These are phyloP conservation scores for Agonopterix alstromeriana DNA, from an alignment of 2,888 invertebrate genomes.

Conservation along the genomic window DNA sequence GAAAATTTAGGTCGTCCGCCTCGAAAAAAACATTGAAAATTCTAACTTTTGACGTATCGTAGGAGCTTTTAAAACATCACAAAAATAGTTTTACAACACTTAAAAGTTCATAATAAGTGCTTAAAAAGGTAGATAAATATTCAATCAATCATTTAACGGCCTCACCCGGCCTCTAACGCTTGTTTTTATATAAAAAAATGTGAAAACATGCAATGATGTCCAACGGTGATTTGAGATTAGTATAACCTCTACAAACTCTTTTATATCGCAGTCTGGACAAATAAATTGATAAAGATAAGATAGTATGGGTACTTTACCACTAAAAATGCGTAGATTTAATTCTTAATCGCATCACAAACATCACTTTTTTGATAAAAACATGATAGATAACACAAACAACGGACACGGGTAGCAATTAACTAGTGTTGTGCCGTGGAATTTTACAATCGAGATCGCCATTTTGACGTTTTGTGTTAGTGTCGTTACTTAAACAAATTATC, in stretches of 20 bases:
- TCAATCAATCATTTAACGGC: conserved; percentile 21
- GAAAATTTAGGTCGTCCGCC: not conserved
- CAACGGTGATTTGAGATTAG: conserved; percentile 29
- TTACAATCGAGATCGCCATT: conserved; percentile 12
- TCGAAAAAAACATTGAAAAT: not conserved
- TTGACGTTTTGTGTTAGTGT: conserved; percentile 12
- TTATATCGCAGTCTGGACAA: conserved; percentile 34
- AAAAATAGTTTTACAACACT: not conserved
- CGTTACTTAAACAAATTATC: conserved; percentile 5
- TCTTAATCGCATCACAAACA: conserved; percentile 60
- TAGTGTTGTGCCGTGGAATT: conserved; percentile 14
- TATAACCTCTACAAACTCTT: conserved; percentile 59
- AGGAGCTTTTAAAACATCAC: not conserved
- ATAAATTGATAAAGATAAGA: conserved; percentile 50
- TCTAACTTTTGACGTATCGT: conserved; percentile 3
- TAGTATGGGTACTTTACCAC: conserved; percentile 61
- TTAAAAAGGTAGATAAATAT: not conserved
- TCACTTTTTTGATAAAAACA: conserved; percentile 74
- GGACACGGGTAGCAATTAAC: conserved; percentile 45
- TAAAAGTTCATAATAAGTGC: not conserved
- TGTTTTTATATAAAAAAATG: conserved; percentile 48
- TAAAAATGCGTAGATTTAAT: conserved; percentile 54
- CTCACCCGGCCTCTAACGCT: conserved; percentile 15
- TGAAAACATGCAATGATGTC: conserved; percentile 52
- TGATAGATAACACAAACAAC: conserved; percentile 68